Base-by-base conservation (phyloP, 92 coral and sea anemone species). In the Paragorgia papillata region DNA sequence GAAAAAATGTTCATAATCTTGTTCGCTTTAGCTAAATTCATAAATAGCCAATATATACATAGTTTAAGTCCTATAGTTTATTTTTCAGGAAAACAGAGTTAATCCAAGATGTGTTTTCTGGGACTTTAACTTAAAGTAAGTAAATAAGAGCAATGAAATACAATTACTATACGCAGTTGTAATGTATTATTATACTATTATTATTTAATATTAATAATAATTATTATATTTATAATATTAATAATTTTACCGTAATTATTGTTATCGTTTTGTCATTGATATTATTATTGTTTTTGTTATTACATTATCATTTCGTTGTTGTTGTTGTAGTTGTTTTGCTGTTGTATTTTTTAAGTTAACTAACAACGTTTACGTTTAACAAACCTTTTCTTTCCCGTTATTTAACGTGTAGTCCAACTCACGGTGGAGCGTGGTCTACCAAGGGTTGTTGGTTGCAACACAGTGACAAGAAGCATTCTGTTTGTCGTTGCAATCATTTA, bases 371-470 rank as follows among this genome's bases (percentile, higher is more conserved):
- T n/a, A n/a, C n/a, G n/a, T n/a, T n/a, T n/a, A n/a, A 9, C 0
- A 19, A 51, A 58, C 33, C 32, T 58, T 58, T 58, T 58, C 15
- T 46, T n/a, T 37, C 12, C 6, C 6, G 12, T 37, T 7, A 15
- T 21, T 55, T 55, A 14, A 58, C 34, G 19, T 71, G 9, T 54
- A 71, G 78, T 20, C 62, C 78, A 28, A 2, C 7, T 30, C 79
- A 85, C 76, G 99, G 99, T 30, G 99, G 99, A 12, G 97, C 92
- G 10, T 95, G 99, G 99, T 95, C 99, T 7, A 74, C 92, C 22
- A 81, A 86, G 32, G 99, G 99, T 43, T 95, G 99, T 57, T 84
- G 88, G 88, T 48, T 95, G 46, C 88, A 85, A 9, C 83, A 83
- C 49, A 87, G 85, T 50, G 90, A 87, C 73, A 76, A 86, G 34